A percentile compares a stretch with the other conserved stretches of the same genome.
phyloP scores from a whole-genome alignment of 1,140 invertebrate species.

The Medauroidea extradentata region DNA sequence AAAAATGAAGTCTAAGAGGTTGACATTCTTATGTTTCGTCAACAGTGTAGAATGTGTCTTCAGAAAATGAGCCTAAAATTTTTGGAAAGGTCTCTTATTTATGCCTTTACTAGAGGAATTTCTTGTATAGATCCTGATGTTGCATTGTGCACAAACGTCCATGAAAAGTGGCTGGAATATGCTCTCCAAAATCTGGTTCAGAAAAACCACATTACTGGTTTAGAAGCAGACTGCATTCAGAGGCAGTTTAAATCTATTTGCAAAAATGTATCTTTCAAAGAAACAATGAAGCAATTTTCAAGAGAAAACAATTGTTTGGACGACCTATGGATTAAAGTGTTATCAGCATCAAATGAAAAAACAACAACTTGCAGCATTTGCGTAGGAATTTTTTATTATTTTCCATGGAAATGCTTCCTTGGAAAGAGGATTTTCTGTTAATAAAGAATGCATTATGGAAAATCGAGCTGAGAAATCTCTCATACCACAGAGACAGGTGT shows the following conservation, averaged over 20 bases:
- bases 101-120: not conserved
- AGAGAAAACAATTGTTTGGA: constrained; percentile 17
- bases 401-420: constrained; percentile 11
- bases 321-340: not conserved
- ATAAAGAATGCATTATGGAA: constrained; percentile 21
- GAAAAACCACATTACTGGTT: constrained; percentile 4
- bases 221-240: constrained; percentile 4
- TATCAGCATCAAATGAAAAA: not conserved
- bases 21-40: not conserved
- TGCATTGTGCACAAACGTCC: not conserved
- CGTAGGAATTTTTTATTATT: constrained; percentile 17
- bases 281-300: constrained; percentile 1
- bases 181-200: not conserved
- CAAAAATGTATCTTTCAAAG: not conserved
- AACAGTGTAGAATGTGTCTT: not conserved
- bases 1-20: too few species aligned
- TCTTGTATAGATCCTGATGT: not conserved
- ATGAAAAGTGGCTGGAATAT: not conserved
- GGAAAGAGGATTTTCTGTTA: constrained; percentile 21
- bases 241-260: constrained; percentile 8
- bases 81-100: not conserved
- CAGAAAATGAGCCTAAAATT: not conserved
- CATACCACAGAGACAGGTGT: constrained; percentile 19
- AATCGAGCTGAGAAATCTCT: constrained; percentile 17
- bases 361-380: constrained; percentile 15